phyloP scores from a whole-genome alignment of 2,888 invertebrate species.

The Trypoxylon attenuatum region DNA sequence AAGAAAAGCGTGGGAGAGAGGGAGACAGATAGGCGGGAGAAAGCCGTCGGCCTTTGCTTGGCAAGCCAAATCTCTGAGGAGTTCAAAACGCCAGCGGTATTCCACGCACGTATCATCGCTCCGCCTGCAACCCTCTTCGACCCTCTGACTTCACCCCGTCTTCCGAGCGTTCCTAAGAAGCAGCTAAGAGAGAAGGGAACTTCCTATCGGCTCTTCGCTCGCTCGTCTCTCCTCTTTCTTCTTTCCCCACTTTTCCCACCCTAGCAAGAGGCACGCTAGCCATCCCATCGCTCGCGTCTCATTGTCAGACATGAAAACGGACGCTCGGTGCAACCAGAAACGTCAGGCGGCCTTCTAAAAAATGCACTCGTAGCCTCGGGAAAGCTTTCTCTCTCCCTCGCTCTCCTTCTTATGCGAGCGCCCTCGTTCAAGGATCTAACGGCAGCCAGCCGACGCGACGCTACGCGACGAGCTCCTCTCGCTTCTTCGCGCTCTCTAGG shows the following conservation, averaged over 20 bases:
- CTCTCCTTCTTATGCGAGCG: too few relatives aligned
- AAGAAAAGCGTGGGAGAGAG: not conserved
- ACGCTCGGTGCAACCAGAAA: constrained; percentile 30
- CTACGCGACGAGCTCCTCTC: too few relatives aligned
- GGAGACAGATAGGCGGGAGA: constrained; percentile 9
- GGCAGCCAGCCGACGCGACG: not conserved
- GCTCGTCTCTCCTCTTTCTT: constrained; percentile 5
- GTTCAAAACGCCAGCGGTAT: constrained; percentile 60
- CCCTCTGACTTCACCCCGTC: constrained; percentile 14
- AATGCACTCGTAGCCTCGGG: constrained; percentile 46
- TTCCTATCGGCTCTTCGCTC: constrained; percentile 22
- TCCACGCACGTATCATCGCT: constrained; percentile 68
- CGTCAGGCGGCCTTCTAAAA: constrained; percentile 52
- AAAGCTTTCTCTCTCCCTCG: not conserved
- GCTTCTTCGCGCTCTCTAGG: constrained; percentile 22
- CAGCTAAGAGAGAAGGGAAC: constrained; percentile 15
- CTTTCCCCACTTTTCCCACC: constrained; percentile 1
- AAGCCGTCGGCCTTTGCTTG: constrained; percentile 43
- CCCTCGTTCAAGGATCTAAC: too few relatives aligned
- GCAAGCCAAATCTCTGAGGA: constrained; percentile 65
- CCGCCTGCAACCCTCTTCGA: constrained; percentile 50
- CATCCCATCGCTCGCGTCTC: constrained; percentile 17
- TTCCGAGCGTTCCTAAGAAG: constrained; percentile 31
- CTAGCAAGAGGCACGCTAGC: not conserved
- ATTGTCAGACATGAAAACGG: constrained; percentile 53